A percentile compares a stretch with the other conserved stretches of the same genome.
These are phyloP conservation scores for Morpho helenor DNA, from an alignment of 2,888 invertebrate genomes.

Conservation along the genomic window DNA sequence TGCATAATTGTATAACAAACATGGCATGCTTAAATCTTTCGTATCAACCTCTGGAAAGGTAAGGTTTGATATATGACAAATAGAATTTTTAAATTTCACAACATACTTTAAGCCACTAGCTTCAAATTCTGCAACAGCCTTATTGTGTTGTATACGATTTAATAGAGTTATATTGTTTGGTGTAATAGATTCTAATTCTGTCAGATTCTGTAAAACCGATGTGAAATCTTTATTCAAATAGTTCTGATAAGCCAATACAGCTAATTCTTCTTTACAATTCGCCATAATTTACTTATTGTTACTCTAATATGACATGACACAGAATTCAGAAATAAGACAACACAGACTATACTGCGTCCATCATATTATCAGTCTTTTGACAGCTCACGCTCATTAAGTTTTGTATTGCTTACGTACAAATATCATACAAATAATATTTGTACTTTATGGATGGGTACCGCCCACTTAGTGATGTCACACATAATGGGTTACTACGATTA, in stretches of 20 bases:
- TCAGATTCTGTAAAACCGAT: slow-evolving; percentile 80
- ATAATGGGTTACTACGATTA: no score
- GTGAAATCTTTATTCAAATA: slow-evolving; percentile 82
- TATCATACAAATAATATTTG: no score
- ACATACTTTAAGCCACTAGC: slow-evolving; percentile 85
- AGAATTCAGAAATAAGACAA: no score
- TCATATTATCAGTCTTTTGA: no score
- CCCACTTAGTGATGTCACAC: no score
- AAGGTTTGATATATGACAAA: slow-evolving; percentile 81
- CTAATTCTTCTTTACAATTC: slow-evolving; percentile 72
- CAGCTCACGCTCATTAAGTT: no score
- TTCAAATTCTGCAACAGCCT: slow-evolving; percentile 90
- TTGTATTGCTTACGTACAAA: no score
- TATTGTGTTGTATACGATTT: slow-evolving; percentile 89
- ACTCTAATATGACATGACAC: no score
- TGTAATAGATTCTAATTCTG: slow-evolving; percentile 80
- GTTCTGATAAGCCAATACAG: slow-evolving; percentile 79
- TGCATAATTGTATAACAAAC: slow-evolving; percentile 87
- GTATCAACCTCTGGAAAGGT: slow-evolving; percentile 62
- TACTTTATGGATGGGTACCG: no score
- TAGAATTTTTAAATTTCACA: slow-evolving; percentile 83
- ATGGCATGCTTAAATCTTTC: slow-evolving; percentile 55
- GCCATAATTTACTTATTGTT: slow-evolving; percentile 39
- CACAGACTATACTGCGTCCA: no score
- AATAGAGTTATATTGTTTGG: slow-evolving; percentile 76